Conservation (phyloP, 2,888 invertebrate species). For the Andricus curvator region DNA sequence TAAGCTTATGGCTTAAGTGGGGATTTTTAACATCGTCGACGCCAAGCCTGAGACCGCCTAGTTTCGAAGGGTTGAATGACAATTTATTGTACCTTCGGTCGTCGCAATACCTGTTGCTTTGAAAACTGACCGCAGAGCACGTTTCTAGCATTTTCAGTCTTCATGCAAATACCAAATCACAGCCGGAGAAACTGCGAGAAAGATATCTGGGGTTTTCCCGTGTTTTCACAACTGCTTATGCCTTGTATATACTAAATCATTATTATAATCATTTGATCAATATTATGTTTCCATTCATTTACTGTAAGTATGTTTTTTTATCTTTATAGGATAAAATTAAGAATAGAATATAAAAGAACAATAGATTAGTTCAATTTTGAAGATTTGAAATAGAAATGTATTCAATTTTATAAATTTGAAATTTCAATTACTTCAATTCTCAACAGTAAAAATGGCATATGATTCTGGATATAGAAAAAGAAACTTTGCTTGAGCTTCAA, state of each 20-base stretch:
- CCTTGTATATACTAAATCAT: background rate
- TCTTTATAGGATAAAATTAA: no score
- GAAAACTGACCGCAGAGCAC: background rate
- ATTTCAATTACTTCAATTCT: no score
- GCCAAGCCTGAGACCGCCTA: background rate
- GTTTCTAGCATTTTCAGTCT: background rate
- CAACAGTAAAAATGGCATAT: no score
- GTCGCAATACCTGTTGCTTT: constrained; percentile 46
- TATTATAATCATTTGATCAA: background rate
- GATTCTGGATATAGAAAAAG: no score
- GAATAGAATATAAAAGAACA: no score
- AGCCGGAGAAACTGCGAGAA: background rate
- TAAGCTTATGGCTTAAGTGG: constrained; percentile 25
- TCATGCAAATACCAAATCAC: background rate
- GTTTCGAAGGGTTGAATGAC: constrained; percentile 50
- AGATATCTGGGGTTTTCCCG: background rate
- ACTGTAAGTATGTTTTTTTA: no score
- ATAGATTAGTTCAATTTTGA: no score
- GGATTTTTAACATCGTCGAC: constrained; percentile 48
- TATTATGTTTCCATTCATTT: background rate
- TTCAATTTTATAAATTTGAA: no score
- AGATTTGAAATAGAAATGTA: no score
- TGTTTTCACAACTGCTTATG: background rate
- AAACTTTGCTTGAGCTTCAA: no score
- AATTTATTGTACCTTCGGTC: constrained; percentile 45